A percentile compares a stretch with the other conserved stretches of the same genome.
These are phyloP conservation scores for Eleutherodactylus coqui DNA, from an alignment of 2,797 vertebrate genomes.

Conservation along the genomic window DNA sequence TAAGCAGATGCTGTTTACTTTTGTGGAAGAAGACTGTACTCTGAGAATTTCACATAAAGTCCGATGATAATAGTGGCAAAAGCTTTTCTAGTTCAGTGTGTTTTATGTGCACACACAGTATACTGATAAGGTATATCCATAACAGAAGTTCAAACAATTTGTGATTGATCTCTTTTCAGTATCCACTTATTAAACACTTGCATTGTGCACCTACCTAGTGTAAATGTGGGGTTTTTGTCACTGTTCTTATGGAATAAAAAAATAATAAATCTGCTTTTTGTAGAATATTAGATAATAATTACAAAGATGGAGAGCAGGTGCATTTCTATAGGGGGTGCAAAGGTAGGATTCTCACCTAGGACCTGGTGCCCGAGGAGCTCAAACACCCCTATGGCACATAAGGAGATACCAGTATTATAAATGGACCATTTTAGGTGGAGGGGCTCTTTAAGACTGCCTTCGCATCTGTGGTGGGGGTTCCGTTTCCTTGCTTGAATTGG, in stretches of 20 bases:
- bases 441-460: too few species aligned
- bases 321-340: background rate
- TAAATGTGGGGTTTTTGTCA: background rate
- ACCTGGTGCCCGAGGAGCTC: background rate
- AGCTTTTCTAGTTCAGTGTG: background rate
- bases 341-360: background rate
- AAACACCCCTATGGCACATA: background rate
- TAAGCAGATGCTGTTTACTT: background rate
- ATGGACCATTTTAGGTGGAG: too few species aligned
- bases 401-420: too few species aligned
- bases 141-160: background rate
- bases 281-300: background rate
- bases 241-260: background rate
- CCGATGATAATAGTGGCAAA: background rate
- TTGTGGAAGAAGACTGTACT: background rate
- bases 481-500: too few species aligned
- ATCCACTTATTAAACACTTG: background rate
- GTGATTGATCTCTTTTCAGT: background rate
- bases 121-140: background rate
- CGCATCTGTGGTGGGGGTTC: too few species aligned
- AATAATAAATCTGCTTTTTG: background rate
- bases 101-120: background rate
- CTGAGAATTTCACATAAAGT: background rate
- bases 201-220: background rate
- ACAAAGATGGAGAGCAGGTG: background rate